Conservation (phyloP, 1,140 invertebrate species). For the Bombus waltoni region DNA sequence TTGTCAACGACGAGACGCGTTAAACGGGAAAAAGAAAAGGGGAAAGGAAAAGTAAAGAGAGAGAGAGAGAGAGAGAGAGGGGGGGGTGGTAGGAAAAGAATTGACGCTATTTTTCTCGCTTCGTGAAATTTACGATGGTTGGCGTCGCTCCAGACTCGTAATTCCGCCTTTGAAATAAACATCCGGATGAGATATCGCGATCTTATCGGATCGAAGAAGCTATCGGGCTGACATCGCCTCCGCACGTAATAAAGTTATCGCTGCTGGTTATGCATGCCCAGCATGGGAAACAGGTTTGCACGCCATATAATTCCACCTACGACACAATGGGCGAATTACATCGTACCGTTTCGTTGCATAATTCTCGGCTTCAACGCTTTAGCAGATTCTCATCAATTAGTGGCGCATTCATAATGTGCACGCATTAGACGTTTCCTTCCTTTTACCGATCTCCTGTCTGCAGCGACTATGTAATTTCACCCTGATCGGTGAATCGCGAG, state of each 20-base stretch:
- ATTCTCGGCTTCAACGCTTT: constrained; percentile 36
- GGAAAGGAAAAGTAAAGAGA: not conserved
- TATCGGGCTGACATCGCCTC: constrained; percentile 73
- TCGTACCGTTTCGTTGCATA: constrained; percentile 40
- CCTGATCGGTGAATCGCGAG: not conserved
- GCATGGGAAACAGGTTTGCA: constrained; percentile 48
- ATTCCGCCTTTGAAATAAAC: constrained; percentile 81
- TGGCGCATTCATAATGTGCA: constrained; percentile 22
- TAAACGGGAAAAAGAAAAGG: constrained; percentile 31
- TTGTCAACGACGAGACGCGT: constrained; percentile 54
- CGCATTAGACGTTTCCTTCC: constrained; percentile 29
- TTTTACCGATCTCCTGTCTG: not conserved
- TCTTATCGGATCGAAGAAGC: constrained; percentile 76
- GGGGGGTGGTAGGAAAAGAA: constrained; percentile 55
- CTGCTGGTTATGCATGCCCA: constrained; percentile 57
- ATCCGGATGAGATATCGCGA: constrained; percentile 77
- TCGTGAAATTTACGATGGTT: constrained; percentile 79
- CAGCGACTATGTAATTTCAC: too few relatives aligned
- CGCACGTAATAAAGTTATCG: constrained; percentile 65
- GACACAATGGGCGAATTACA: constrained; percentile 46
- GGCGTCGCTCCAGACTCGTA: constrained; percentile 81
- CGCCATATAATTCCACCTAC: not conserved
- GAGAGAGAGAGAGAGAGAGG: constrained; percentile 35
- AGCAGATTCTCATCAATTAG: constrained; percentile 49
- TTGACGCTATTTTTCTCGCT: constrained; percentile 81